Percentiles rank a stretch among this genome's conserved stretches.
phyloP scores from a whole-genome alignment of 2,888 invertebrate species.

The Chymomyza fuscimana region DNA sequence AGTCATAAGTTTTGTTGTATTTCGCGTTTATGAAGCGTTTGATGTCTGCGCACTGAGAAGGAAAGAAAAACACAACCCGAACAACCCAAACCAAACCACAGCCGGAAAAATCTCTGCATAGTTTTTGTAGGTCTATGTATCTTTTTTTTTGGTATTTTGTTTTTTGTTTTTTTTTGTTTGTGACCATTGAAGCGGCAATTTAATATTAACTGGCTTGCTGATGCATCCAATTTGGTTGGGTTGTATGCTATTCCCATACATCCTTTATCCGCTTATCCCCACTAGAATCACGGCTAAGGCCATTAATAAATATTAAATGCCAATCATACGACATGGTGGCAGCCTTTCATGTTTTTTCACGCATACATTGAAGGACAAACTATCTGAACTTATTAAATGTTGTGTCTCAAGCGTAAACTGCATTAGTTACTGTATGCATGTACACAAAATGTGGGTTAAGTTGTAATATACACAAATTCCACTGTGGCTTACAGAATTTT shows the following conservation, averaged over 20 bases:
- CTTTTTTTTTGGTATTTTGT: no score
- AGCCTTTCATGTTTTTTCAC: constrained; percentile 10
- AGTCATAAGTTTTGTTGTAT: constrained; percentile 54
- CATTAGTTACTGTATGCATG: constrained; percentile 29
- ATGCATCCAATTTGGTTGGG: constrained; percentile 64
- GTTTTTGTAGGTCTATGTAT: constrained; percentile 34
- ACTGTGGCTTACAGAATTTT: constrained; percentile 36
- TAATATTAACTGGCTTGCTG: constrained; percentile 72
- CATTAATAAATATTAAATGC: constrained; percentile 67
- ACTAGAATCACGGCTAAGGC: constrained; percentile 8
- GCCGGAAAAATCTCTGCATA: constrained; percentile 48
- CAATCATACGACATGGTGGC: constrained; percentile 35
- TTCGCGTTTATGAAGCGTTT: constrained; percentile 71
- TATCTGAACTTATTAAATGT: constrained; percentile 14
- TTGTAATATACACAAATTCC: constrained; percentile 23
- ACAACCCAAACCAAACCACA: constrained; percentile 34
- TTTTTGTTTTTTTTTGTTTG: constrained; percentile 23
- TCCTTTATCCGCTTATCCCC: constrained; percentile 18
- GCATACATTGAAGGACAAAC: neutral
- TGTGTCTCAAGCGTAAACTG: constrained; percentile 36
- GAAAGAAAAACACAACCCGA: constrained; percentile 3
- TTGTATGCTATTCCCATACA: constrained; percentile 11
- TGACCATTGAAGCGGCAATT: constrained; percentile 65
- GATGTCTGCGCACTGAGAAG: constrained; percentile 51
- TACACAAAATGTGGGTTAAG: constrained; percentile 37